Percentiles rank a stretch among this genome's conserved stretches.
Evolutionary conservation across 1,140 invertebrate genomes (phyloP).

Genomic region (Diorhabda carinulata): DNA sequence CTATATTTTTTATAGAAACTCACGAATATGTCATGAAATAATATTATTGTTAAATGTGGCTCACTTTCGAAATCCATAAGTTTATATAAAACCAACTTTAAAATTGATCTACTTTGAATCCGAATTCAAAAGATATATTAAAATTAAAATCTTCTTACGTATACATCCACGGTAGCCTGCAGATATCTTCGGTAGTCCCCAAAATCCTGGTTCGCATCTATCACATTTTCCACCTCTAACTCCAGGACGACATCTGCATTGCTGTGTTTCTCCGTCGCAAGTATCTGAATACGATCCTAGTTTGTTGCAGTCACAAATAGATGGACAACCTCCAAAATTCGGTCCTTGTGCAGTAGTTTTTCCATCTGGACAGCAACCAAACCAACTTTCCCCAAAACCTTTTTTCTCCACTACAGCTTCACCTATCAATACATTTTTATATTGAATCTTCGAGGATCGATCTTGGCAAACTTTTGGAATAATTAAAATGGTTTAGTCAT

Average conservation of each 20-base stretch:
- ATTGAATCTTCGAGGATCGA: too few species aligned
- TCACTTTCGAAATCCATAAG: too few species aligned
- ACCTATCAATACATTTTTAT: neutral
- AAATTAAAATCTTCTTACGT: slow-evolving; percentile 59
- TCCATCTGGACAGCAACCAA: slow-evolving; percentile 87
- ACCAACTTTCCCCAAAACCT: slow-evolving; percentile 65
- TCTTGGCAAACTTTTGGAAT: too few species aligned
- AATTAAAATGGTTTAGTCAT: too few species aligned
- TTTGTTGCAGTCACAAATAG: slow-evolving; percentile 66
- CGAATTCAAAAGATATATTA: slow-evolving; percentile 25
- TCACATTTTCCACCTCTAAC: slow-evolving; percentile 87
- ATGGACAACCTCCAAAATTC: slow-evolving; percentile 75
- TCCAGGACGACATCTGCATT: slow-evolving; percentile 81
- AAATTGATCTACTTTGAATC: neutral
- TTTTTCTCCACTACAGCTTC: slow-evolving; percentile 43
- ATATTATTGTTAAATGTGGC: too few species aligned
- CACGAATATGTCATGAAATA: too few species aligned
- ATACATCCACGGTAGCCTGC: slow-evolving; percentile 80
- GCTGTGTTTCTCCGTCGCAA: slow-evolving; percentile 74
- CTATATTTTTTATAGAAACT: too few species aligned
- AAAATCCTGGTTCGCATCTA: slow-evolving; percentile 82
- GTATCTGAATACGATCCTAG: slow-evolving; percentile 58
- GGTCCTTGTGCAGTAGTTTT: slow-evolving; percentile 76
- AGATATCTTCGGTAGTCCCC: slow-evolving; percentile 82
- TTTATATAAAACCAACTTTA: neutral